phyloP scores from a whole-genome alignment of 2,113 vertebrate genomes.

The Megaceryle torquata region DNA sequence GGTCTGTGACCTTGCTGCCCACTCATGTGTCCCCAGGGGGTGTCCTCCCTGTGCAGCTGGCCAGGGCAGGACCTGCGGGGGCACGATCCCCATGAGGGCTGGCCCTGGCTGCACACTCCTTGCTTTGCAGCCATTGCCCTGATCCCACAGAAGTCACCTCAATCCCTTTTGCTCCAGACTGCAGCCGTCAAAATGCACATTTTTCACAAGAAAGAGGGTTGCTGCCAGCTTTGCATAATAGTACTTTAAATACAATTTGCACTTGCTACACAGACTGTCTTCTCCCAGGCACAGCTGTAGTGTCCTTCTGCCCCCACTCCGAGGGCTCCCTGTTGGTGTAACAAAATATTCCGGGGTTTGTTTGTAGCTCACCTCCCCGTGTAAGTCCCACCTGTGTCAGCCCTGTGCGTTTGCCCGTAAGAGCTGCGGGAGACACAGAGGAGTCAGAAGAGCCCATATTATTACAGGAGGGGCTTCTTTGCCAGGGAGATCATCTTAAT shows the following conservation, averaged over 20 bases:
- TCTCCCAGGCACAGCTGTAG: background rate
- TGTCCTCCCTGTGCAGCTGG: background rate
- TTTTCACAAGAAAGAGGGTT: background rate
- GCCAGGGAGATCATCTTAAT: background rate
- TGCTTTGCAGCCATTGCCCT: background rate
- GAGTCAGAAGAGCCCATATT: background rate
- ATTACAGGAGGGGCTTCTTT: background rate
- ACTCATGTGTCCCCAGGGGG: rapidly evolving
- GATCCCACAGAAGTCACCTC: background rate
- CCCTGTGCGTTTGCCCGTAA: background rate
- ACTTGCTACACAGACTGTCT: background rate
- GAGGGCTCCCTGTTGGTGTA: background rate
- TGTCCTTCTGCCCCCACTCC: background rate
- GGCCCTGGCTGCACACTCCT: background rate
- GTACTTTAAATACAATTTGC: background rate
- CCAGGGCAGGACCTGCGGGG: background rate
- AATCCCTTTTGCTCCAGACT: background rate
- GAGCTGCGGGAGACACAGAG: background rate
- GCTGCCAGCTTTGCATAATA: background rate
- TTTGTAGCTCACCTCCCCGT: too few species aligned
- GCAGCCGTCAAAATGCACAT: background rate
- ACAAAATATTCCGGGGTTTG: too few species aligned
- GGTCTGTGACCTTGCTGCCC: background rate
- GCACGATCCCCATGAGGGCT: rapidly evolving
- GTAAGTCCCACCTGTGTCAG: background rate